Evolutionary conservation across 37 sponge, comb jelly and placozoan species (phyloP).

Genomic region (Geodia barretti): DNA sequence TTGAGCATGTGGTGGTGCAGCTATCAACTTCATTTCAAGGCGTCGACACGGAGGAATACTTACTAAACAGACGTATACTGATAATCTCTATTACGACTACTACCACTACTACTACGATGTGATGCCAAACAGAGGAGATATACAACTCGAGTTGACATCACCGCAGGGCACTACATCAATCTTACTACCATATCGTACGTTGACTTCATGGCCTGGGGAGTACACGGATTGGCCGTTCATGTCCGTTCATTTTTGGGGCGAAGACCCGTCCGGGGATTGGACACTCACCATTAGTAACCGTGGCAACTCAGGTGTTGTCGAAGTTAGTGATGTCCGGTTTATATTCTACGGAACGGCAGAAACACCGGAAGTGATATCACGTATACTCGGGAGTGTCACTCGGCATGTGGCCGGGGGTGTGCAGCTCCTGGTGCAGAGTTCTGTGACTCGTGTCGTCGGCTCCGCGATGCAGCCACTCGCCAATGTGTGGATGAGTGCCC

Average conservation of each 20-base stretch:
- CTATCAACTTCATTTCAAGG: not conserved
- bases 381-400: not conserved
- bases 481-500: conserved; percentile 61
- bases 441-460: conserved; percentile 49
- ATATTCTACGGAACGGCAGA: conserved; percentile 32
- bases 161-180: conserved; percentile 76
- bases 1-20: conserved; percentile 28
- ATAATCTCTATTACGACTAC: not conserved
- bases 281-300: conserved; percentile 21
- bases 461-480: conserved; percentile 12
- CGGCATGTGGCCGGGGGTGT: conserved; percentile 40
- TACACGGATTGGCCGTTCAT: conserved; percentile 82
- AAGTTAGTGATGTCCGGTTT: conserved; percentile 6
- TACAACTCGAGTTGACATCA: conserved; percentile 70
- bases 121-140: conserved; percentile 60
- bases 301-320: conserved; percentile 7
- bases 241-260: conserved; percentile 79
- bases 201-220: conserved; percentile 35
- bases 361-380: conserved; percentile 3
- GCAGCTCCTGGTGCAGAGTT: conserved; percentile 11
- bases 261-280: conserved; percentile 72
- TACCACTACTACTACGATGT: not conserved
- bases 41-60: not conserved
- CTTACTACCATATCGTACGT: conserved; percentile 54
- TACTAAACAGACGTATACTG: not conserved